Percentiles rank a stretch among this genome's conserved stretches.
Evolutionary conservation across 2,888 invertebrate species (phyloP).

Genomic region (Argyresthia goedartella): DNA sequence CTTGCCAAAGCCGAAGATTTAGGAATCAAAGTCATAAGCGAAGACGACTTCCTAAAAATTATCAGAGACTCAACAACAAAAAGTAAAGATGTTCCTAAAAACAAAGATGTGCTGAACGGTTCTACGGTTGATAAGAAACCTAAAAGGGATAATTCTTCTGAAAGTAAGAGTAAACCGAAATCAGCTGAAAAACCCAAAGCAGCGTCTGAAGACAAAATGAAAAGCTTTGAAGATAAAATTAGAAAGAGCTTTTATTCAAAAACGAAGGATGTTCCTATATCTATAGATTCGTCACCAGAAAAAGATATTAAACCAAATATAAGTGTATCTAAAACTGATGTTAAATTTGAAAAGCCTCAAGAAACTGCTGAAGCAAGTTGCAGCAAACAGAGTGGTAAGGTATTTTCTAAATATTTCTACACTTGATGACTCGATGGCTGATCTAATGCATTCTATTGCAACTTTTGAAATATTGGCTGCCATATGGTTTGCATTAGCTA

Average conservation of each 20-base stretch:
- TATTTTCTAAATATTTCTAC: too few species aligned
- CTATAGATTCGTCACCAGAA: slow-evolving; percentile 1
- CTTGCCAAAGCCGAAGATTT: slow-evolving; percentile 79
- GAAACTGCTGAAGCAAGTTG: neutral
- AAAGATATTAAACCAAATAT: neutral
- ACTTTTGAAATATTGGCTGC: too few species aligned
- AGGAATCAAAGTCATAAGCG: slow-evolving; percentile 80
- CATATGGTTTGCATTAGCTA: too few species aligned
- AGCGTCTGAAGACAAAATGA: neutral
- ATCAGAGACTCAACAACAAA: slow-evolving; percentile 71
- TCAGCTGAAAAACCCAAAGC: slow-evolving; percentile 4
- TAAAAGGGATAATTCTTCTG: slow-evolving; percentile 12
- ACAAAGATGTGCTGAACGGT: slow-evolving; percentile 9
- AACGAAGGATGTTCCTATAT: neutral
- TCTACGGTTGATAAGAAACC: neutral
- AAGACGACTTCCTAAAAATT: slow-evolving; percentile 86
- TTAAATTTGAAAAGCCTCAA: neutral
- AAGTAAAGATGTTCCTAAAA: slow-evolving; percentile 16
- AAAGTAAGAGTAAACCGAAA: slow-evolving; percentile 7
- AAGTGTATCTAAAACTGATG: neutral
- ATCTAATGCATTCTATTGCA: too few species aligned
- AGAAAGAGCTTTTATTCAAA: slow-evolving; percentile 7
- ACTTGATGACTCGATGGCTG: too few species aligned
- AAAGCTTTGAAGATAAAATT: slow-evolving; percentile 7
- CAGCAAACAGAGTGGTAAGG: neutral